A percentile compares a stretch with the other conserved stretches of the same genome.
Conservation (phyloP, 2,113 vertebrate species). For the Sinocyclocheilus rhinocerous region DNA sequence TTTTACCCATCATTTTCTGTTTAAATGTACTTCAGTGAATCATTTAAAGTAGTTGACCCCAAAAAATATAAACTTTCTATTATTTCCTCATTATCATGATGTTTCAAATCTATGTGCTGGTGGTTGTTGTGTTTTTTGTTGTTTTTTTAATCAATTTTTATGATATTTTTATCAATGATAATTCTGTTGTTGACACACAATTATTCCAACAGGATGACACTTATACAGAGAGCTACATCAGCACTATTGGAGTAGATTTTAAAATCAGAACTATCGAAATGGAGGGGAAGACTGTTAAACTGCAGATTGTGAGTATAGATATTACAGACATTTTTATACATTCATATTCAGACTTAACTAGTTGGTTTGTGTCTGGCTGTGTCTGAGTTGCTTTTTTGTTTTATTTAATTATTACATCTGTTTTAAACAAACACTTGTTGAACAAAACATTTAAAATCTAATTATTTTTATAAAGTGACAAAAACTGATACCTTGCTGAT, state of each 20-base stretch:
- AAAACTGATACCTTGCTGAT: too few relatives aligned
- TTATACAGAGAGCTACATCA: constrained; percentile 98
- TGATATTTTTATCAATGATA: too few relatives aligned
- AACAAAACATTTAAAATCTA: too few relatives aligned
- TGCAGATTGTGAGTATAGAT: constrained; percentile 90
- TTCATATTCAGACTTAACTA: too few relatives aligned
- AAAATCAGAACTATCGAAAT: constrained; percentile 98
- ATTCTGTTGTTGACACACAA: background rate
- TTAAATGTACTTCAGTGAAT: background rate
- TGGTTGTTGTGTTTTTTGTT: too few relatives aligned
- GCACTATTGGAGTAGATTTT: constrained; percentile 98
- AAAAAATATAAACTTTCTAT: background rate
- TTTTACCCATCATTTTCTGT: background rate
- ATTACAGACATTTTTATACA: background rate
- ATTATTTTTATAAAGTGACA: too few relatives aligned
- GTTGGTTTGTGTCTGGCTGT: too few relatives aligned
- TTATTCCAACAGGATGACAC: constrained; percentile 85
- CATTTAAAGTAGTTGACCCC: background rate
- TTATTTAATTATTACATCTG: too few relatives aligned
- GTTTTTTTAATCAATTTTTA: too few relatives aligned
- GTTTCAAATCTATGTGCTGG: background rate
- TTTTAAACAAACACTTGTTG: too few relatives aligned
- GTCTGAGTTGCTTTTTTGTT: too few relatives aligned
- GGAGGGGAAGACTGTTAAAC: constrained; percentile 97
- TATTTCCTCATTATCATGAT: background rate